Conservation (phyloP, 2,888 invertebrate species). For the Ochropacha duplaris region DNA sequence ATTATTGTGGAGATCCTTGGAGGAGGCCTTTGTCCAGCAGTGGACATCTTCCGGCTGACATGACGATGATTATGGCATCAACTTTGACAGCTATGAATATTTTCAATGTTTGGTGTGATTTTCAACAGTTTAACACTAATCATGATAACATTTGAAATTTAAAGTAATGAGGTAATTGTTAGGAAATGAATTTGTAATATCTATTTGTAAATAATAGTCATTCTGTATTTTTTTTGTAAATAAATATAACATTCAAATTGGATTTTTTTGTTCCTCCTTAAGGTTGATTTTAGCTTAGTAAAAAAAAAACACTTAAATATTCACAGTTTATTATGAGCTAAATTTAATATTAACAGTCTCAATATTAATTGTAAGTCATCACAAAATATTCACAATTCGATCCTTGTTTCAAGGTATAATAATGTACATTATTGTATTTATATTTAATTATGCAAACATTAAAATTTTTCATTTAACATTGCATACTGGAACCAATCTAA, state of each 20-base stretch:
- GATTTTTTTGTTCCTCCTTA: no score
- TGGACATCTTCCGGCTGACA: no score
- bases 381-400: constrained; percentile 1
- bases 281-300: neutral
- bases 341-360: neutral
- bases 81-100: no score
- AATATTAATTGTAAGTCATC: constrained; percentile 1
- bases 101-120: no score
- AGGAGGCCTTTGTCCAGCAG: no score
- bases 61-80: no score
- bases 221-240: neutral
- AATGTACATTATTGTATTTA: neutral
- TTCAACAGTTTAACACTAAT: no score
- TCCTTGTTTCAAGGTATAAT: neutral
- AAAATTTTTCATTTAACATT: neutral
- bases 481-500: no score
- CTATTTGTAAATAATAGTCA: neutral
- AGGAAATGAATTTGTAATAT: neutral
- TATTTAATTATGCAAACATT: neutral
- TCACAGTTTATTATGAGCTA: constrained; percentile 34
- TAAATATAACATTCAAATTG: neutral
- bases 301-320: constrained; percentile 20
- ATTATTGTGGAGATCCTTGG: no score
- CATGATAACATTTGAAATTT: no score
- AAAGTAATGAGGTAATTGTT: no score